Percentiles rank a stretch among this genome's conserved stretches.
These are phyloP conservation scores for Lerema accius DNA, from an alignment of 1,140 invertebrate genomes.

Conservation along the genomic window DNA sequence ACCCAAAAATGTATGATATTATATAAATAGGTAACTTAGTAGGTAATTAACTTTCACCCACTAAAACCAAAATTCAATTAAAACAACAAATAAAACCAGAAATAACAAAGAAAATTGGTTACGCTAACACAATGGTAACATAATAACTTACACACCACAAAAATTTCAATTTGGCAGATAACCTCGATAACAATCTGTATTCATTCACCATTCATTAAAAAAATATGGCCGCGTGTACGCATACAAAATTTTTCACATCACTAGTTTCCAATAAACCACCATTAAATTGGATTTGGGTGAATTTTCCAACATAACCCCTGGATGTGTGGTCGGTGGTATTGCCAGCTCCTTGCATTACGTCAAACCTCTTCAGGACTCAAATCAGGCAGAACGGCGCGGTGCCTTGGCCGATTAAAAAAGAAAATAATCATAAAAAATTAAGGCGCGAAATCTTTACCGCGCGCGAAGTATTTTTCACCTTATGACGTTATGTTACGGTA, in stretches of 20 bases:
- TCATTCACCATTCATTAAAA: constrained; percentile 4
- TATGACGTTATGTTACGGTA: not conserved
- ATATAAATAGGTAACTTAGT: too few species aligned
- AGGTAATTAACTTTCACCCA: too few species aligned
- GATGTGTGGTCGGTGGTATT: constrained; percentile 53
- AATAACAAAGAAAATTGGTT: not conserved
- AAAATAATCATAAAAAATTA: constrained; percentile 38
- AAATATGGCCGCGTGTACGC: constrained; percentile 8
- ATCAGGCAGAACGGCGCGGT: constrained; percentile 56
- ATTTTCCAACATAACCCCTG: constrained; percentile 46
- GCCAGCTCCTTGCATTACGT: constrained; percentile 65
- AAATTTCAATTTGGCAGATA: not conserved
- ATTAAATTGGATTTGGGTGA: constrained; percentile 67
- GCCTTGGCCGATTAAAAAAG: constrained; percentile 43
- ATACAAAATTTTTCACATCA: constrained; percentile 51
- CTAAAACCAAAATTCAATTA: not conserved
- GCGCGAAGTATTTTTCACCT: constrained; percentile 1
- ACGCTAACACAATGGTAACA: not conserved
- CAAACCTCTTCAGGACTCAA: constrained; percentile 56
- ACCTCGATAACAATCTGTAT: constrained; percentile 2
- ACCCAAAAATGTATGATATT: too few species aligned
- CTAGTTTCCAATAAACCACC: constrained; percentile 55
- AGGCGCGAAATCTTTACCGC: constrained; percentile 17
- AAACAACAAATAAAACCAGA: not conserved
- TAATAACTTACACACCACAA: not conserved